These are phyloP conservation scores for Podotricha telesiphe DNA, from an alignment of 2,888 invertebrate species.

Conservation along the genomic window DNA sequence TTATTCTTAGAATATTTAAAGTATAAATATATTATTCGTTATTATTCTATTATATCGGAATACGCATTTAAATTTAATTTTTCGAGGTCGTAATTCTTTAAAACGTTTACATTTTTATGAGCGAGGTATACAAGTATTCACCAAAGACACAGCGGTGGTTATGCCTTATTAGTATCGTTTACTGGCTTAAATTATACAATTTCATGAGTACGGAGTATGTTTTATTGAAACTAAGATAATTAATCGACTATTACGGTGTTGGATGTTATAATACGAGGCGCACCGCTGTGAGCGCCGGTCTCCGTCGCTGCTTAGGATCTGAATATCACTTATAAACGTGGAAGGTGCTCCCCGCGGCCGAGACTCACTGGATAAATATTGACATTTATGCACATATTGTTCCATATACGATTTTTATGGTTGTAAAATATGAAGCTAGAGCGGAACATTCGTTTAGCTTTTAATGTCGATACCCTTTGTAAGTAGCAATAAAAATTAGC, in stretches of 20 bases:
- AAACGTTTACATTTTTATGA: slow-evolving; percentile 67
- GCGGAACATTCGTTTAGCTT: slow-evolving; percentile 64
- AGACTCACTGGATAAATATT: slow-evolving; percentile 67
- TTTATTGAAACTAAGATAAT: slow-evolving; percentile 81
- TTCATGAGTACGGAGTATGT: slow-evolving; percentile 76
- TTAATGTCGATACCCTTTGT: slow-evolving; percentile 69
- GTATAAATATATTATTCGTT: neutral
- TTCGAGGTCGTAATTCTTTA: slow-evolving; percentile 63
- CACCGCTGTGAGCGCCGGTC: slow-evolving; percentile 72
- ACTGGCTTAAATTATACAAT: slow-evolving; percentile 77
- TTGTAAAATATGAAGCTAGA: slow-evolving; percentile 81
- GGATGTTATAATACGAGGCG: slow-evolving; percentile 72
- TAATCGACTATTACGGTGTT: slow-evolving; percentile 82
- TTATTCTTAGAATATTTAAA: slow-evolving; percentile 28
- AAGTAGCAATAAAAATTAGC: slow-evolving; percentile 77
- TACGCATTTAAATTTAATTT: slow-evolving; percentile 55
- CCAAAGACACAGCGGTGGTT: slow-evolving; percentile 63
- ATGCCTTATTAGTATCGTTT: slow-evolving; percentile 76
- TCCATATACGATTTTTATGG: slow-evolving; percentile 82
- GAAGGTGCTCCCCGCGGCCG: slow-evolving; percentile 50
- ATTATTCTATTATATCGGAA: slow-evolving; percentile 10
- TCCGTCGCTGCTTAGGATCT: slow-evolving; percentile 64
- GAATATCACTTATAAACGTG: slow-evolving; percentile 69
- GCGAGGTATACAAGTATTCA: slow-evolving; percentile 60
- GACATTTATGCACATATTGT: slow-evolving; percentile 83